phyloP scores from a whole-genome alignment of 2,113 vertebrate genomes.

The Ammodytes dubius region DNA sequence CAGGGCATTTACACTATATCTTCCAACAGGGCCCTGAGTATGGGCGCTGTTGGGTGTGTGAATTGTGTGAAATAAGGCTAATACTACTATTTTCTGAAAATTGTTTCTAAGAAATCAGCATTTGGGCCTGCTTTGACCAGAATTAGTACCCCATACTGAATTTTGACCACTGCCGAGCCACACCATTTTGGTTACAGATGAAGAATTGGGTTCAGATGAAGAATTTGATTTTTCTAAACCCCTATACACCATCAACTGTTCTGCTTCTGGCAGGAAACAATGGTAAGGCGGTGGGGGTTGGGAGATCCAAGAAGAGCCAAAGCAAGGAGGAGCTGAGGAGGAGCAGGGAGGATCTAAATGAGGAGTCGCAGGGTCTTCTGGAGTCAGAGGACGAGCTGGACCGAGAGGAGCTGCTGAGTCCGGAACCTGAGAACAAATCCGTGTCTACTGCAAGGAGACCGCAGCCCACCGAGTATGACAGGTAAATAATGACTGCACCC shows the following conservation, averaged over 20 bases:
- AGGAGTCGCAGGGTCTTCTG: constrained; percentile 73
- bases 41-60: too few species aligned
- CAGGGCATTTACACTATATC: too few species aligned
- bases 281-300: constrained; percentile 86
- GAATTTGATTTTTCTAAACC: neutral
- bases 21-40: too few species aligned
- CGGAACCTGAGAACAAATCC: constrained; percentile 80
- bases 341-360: constrained; percentile 75
- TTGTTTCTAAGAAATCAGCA: neutral
- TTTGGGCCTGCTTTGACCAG: neutral
- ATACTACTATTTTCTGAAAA: neutral
- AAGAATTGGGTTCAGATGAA: neutral
- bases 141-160: neutral
- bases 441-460: constrained; percentile 83
- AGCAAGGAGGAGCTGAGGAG: constrained; percentile 60
- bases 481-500: constrained; percentile 71
- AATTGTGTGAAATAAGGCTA: neutral
- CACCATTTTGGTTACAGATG: neutral
- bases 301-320: constrained; percentile 77
- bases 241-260: neutral
- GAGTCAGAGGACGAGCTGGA: constrained; percentile 80
- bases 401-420: constrained; percentile 74
- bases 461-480: constrained; percentile 88
- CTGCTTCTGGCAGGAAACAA: constrained; percentile 85
- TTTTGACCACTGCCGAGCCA: neutral